Evolutionary conservation across 2,797 vertebrate genomes (phyloP), one percentile per base, ranked within the genome.

Genomic region (Anguilla megastoma): DNA sequence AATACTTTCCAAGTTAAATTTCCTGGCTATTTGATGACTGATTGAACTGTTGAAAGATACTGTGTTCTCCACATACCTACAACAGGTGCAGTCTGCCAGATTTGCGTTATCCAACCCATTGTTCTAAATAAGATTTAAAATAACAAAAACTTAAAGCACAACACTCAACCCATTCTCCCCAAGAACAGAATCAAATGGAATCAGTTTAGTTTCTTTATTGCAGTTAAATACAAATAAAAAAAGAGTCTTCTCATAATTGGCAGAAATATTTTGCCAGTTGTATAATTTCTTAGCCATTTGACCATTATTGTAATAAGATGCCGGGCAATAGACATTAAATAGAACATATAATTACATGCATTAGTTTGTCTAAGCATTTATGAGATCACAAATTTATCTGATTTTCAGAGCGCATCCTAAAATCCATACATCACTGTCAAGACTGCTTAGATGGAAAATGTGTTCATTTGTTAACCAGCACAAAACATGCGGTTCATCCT

Each of bases 281-380:
- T 95, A 97, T 97, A 93, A 95, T 97, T 96, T 94, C 9, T 91
- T 93, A 94, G 96, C 96, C 95, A 97, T 98, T 97, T 96, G 91
- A 97, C 97, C 98, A 98, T 99, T 98, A 98, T 98, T 98, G 98
- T 99, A 98, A 99, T 98, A 98, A 98, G 98, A 98, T 97, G 97
- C 97, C 96, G 95, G 95, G 96, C 98, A 96, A 97, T 97, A 97
- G 96, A 98, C 97, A 98, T 97, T 96, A 97, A 98, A 98, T 98
- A 97, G 97, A 98, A 98, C 98, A 98, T 97, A 97, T 98, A 99
- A 99, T 99, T 98, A 99, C 96, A 98, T 98, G 98, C 97, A 99
- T 99, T 99, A 98, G 98, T 98, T 99, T 98, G 97, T 98, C 97
- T 97, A 97, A 98, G 97, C 97, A 97, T 97, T 97, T 95, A 97